Evolutionary conservation across 1,140 invertebrate species (phyloP), one percentile per base, ranked within the genome.

Genomic region (Eupeodes corollae): DNA sequence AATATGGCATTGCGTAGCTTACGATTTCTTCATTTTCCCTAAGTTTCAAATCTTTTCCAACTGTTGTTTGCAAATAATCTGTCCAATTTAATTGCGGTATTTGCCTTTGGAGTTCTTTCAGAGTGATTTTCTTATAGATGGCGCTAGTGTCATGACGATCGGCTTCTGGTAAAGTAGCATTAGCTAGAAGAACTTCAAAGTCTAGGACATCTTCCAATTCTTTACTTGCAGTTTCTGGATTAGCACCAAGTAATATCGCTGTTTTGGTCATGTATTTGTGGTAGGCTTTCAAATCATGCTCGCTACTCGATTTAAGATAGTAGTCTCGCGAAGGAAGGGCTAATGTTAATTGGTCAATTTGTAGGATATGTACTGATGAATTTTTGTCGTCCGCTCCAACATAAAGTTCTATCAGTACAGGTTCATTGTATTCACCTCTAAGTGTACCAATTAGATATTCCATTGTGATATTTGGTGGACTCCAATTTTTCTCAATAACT

Each of bases 371-470:
- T 50, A 78, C 75, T 19, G 83, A 84, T 55, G 84, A 88, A 68
- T 89, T 88, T 67, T 86, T 88, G 66, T 90, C 86, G 57, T 90
- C 86, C 0, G 86, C 85, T 1, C 85, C 86, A 44, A 90, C 82
- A 79, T 85, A 88, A 44, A 84, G 79, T 55, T 88, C 85, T 26
- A 88, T 69, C 12, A 88, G 67, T 33, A 85, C 77, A 8, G 82
- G 83, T 56, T 85, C 80, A 63, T 86, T 86, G 57, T 80, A 84
- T 47, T 81, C 74, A 1, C 80, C 76, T 1, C 85, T 70, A 11
- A 90, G 59, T 51, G 69, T 67, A 3, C 84, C 88, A 38, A 86
- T 66, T n/a, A 86, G 65, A 3, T 70, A 62, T 67, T 87, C 84
- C 10, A 84, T 55, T 3, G 75, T 66, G 39, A 75, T 70, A 2